Conservation (phyloP, 2,888 invertebrate species). For the Eretmocerus hayati region DNA sequence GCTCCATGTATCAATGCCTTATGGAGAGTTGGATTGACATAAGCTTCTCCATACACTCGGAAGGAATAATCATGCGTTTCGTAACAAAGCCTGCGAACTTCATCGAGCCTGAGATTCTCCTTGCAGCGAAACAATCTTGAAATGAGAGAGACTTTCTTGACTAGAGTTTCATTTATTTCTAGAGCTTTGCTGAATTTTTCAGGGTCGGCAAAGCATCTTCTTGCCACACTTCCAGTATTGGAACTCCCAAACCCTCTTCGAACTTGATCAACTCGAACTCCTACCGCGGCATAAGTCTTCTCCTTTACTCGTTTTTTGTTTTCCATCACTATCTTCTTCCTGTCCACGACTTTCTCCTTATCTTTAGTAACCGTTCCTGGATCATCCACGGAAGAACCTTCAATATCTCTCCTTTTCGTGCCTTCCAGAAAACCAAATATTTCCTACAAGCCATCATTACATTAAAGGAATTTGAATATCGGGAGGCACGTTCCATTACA, state of each 20-base stretch:
- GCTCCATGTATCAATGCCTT: no score
- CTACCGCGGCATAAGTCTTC: not conserved
- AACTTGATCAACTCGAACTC: not conserved
- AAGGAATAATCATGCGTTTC: not conserved
- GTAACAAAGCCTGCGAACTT: not conserved
- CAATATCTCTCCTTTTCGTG: no score
- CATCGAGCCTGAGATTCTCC: not conserved
- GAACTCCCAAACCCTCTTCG: not conserved
- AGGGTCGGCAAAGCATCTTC: not conserved
- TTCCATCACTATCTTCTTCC: no score
- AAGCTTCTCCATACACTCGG: not conserved
- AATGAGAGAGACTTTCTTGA: not conserved
- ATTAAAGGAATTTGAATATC: no score
- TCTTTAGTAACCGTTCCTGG: no score
- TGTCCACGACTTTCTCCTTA: no score
- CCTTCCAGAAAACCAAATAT: no score
- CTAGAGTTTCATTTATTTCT: not conserved
- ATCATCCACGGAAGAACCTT: no score
- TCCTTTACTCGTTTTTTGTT: no score
- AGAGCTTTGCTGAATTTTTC: not conserved
- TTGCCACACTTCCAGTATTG: constrained; percentile 1
- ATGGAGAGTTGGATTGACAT: no score
- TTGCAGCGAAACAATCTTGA: not conserved
- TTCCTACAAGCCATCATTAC: no score
- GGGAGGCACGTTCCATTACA: no score